Conservation (phyloP, 1,140 invertebrate genomes). For the Planococcus citri region DNA sequence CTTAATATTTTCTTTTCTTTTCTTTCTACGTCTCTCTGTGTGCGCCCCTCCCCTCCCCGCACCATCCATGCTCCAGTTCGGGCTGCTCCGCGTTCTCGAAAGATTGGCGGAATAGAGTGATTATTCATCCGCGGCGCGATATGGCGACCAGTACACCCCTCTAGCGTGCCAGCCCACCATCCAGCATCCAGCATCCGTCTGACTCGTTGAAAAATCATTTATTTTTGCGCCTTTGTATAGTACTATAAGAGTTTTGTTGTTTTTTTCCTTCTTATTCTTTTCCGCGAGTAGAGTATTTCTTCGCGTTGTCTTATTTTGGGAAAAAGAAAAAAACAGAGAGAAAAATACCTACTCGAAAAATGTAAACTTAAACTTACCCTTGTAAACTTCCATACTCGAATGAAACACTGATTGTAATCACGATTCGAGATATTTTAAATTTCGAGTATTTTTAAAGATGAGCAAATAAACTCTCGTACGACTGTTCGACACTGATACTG, state of each 20-base stretch:
- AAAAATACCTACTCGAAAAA: too few relatives aligned
- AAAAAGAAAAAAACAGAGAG: background rate
- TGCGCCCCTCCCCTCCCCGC: background rate
- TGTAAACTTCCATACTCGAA: too few relatives aligned
- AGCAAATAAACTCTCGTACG: too few relatives aligned
- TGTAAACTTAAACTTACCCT: too few relatives aligned
- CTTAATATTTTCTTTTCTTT: constrained; percentile 26
- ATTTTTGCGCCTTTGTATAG: constrained; percentile 19
- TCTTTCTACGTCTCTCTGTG: constrained; percentile 23
- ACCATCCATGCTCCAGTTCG: background rate
- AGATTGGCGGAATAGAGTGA: background rate
- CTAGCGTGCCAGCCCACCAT: background rate
- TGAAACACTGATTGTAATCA: too few relatives aligned
- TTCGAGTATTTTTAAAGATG: too few relatives aligned
- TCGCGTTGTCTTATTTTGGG: background rate
- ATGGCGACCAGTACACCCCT: constrained; percentile 11
- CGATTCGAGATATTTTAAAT: too few relatives aligned
- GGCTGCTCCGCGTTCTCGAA: background rate
- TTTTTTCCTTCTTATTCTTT: background rate
- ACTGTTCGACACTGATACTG: too few relatives aligned
- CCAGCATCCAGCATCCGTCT: background rate
- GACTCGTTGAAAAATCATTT: constrained; percentile 10
- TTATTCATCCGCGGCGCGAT: constrained; percentile 11
- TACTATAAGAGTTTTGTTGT: background rate
- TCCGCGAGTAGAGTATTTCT: too few relatives aligned